Conservation (phyloP, 2,113 vertebrate genomes). For the Pionites leucogaster region DNA sequence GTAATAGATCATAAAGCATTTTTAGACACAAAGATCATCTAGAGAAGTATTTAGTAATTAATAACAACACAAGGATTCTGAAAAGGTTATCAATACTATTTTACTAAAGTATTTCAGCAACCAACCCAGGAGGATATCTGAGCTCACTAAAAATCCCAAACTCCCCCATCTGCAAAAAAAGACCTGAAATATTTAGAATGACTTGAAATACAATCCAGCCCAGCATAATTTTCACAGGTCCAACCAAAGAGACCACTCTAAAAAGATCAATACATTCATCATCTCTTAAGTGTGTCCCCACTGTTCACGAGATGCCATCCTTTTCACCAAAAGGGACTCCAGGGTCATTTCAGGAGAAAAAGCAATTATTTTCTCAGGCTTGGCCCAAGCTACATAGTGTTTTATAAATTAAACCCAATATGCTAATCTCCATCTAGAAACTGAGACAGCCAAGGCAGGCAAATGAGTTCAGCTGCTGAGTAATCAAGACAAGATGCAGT, state of each 20-base stretch:
- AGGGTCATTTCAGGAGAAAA: neutral
- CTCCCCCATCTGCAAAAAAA: neutral
- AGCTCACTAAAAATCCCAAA: neutral
- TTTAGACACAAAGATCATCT: neutral
- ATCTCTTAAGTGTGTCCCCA: neutral
- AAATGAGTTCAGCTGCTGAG: conserved; percentile 28
- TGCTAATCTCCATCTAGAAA: conserved; percentile 1
- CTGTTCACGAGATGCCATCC: neutral
- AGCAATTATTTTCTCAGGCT: neutral
- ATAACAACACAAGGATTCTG: neutral
- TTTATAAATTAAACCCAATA: conserved; percentile 18
- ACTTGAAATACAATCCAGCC: neutral
- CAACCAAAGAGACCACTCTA: neutral
- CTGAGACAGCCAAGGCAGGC: neutral
- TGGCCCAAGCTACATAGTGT: neutral
- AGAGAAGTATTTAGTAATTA: neutral
- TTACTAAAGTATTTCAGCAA: neutral
- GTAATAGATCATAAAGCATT: neutral
- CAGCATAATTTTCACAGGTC: neutral
- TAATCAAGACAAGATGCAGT: conserved; percentile 9
- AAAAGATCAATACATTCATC: neutral
- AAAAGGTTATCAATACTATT: neutral
- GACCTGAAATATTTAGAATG: neutral
- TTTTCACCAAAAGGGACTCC: neutral
- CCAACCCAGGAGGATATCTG: neutral